phyloP scores from a whole-genome alignment of 2,113 vertebrate species.

The Argyrosomus japonicus region DNA sequence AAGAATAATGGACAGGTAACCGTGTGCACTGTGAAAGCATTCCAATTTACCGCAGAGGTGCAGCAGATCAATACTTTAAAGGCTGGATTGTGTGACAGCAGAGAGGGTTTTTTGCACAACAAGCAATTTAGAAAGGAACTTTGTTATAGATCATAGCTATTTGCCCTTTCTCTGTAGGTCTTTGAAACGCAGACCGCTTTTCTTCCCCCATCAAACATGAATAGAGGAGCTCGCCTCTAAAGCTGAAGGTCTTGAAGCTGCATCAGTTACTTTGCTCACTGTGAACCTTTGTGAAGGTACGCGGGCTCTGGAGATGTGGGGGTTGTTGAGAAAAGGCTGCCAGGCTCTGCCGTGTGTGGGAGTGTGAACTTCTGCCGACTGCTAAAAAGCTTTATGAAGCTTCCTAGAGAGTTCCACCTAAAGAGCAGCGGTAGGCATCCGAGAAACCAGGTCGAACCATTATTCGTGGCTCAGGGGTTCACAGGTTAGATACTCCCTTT shows the following conservation, averaged over 20 bases:
- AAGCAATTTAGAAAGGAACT: slow-evolving; percentile 32
- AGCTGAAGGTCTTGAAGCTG: slow-evolving; percentile 14
- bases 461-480: not conserved
- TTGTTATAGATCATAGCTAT: slow-evolving; percentile 8
- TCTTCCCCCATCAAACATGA: not conserved
- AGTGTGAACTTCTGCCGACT: slow-evolving; percentile 63
- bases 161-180: slow-evolving; percentile 11
- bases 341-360: slow-evolving; percentile 50
- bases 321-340: slow-evolving; percentile 54
- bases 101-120: slow-evolving; percentile 10
- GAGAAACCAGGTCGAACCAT: slow-evolving; percentile 24
- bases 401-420: slow-evolving; percentile 23
- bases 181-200: not conserved
- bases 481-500: slow-evolving; percentile 12
- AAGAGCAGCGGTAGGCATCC: slow-evolving; percentile 24
- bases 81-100: slow-evolving; percentile 1
- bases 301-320: slow-evolving; percentile 43
- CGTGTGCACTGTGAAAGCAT: not conserved
- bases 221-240: not conserved
- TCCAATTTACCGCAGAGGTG: not conserved
- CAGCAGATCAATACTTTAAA: slow-evolving; percentile 28
- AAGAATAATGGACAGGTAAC: not conserved
- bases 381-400: slow-evolving; percentile 55
- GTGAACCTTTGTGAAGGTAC: slow-evolving; percentile 59
- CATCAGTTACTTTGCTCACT: slow-evolving; percentile 18